Percentiles rank a stretch among this genome's conserved stretches.
Evolutionary conservation across 2,888 invertebrate species (phyloP).

Genomic region (Pollenia amentaria): DNA sequence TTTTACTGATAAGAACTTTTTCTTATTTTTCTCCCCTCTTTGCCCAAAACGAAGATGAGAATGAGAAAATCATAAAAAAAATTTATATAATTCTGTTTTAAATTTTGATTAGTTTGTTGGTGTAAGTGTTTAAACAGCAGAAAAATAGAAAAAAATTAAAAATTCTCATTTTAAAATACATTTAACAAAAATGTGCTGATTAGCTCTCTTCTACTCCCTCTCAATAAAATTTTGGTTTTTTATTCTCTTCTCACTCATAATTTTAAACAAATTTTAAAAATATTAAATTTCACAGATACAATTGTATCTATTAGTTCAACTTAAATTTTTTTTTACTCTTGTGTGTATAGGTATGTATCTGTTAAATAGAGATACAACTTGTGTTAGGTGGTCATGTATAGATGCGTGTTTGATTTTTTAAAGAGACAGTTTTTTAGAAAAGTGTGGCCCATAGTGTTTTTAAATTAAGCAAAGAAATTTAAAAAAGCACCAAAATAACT

Average conservation of each 20-base stretch:
- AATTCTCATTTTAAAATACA: slow-evolving; percentile 40
- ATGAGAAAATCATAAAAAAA: slow-evolving; percentile 23
- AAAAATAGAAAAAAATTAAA: slow-evolving; percentile 19
- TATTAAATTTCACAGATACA: slow-evolving; percentile 51
- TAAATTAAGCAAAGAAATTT: background rate
- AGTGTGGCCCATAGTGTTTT: background rate
- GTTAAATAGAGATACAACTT: slow-evolving; percentile 30
- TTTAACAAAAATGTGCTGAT: background rate
- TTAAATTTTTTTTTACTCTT: background rate
- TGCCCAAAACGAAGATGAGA: slow-evolving; percentile 23
- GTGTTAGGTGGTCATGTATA: slow-evolving; percentile 36
- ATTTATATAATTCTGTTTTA: slow-evolving; percentile 38
- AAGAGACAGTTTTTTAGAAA: slow-evolving; percentile 7
- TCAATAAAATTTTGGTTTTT: background rate
- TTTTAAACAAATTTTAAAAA: background rate
- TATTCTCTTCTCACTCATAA: slow-evolving; percentile 11
- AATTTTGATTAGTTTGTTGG: background rate
- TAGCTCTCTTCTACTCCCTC: background rate
- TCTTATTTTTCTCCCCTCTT: slow-evolving; percentile 26
- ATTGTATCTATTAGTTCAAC: slow-evolving; percentile 51
- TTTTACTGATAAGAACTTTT: slow-evolving; percentile 65
- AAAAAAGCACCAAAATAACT: background rate
- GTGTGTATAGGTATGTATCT: background rate
- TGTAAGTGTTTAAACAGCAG: background rate
- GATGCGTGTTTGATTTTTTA: background rate